Evolutionary conservation across 1,140 invertebrate species (phyloP), one percentile per base, ranked within the genome.

Genomic region (Medauroidea extradentata): DNA sequence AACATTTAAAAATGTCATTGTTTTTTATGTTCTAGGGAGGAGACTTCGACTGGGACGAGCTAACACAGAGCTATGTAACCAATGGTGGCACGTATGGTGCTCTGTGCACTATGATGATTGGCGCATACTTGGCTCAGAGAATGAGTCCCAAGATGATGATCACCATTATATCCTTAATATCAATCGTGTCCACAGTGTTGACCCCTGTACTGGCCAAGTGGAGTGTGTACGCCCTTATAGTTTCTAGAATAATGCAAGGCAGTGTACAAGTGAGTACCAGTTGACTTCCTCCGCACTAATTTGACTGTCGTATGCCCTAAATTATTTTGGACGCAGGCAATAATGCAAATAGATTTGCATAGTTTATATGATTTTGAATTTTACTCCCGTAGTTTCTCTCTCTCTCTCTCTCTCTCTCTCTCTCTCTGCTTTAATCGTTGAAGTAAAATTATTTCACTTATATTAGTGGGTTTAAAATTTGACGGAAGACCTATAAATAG

Each of bases 61-160:
- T 50, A 34, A 42, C 57, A 29, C 74, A 73, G 44, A 75, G 75
- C 7, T 59, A 71, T 2, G 67, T 79, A 29, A 67, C 79, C 9
- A 73, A 73, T 0, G 61, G 75, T 16, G 80, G 78, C 63, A 79
- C 77, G 67, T 73, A 73, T 61, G 79, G 78, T 9, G 79, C 79
- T 63, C 65, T 78, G 14, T 38, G 74, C 3, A 74, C 75, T 0
- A 79, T 81, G 65, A 66, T 81, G 18, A 74, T 78, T 9, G 80
- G 77, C n/a, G 78, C 77, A 14, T 65, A 71, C 18, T 39, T 79
- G n/a, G 71, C 71, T 8, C 76, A 77, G 58, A 62, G 65, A 18
- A 64, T 68, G 46, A 70, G 75, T n/a, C 71, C 69, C 3, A 78
- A 79, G 58, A 65, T 70, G 50, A 68, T 80, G 14, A 73, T 81